These are phyloP conservation scores for Acanthosepion lycidas DNA, from an alignment of 2,888 invertebrate genomes.

Conservation along the genomic window DNA sequence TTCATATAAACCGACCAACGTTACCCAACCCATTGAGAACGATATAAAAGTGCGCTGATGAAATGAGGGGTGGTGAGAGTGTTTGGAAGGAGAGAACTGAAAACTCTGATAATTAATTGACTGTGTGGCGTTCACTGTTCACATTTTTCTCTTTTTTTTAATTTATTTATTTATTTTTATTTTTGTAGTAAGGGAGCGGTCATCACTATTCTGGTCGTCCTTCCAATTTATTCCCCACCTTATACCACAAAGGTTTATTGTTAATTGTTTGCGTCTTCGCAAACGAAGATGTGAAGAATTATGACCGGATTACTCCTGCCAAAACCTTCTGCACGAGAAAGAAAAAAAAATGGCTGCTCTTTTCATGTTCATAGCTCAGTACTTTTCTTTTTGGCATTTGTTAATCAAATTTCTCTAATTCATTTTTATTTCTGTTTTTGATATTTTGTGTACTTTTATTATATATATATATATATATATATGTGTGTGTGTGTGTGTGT, in stretches of 20 bases:
- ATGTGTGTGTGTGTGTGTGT: too few relatives aligned
- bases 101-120: neutral
- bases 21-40: neutral
- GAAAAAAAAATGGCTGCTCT: neutral
- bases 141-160: neutral
- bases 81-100: neutral
- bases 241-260: neutral
- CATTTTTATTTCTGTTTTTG: too few relatives aligned
- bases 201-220: neutral
- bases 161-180: neutral
- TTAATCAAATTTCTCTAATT: too few relatives aligned
- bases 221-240: neutral
- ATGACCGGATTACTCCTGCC: slow-evolving; percentile 3
- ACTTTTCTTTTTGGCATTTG: neutral
- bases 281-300: neutral
- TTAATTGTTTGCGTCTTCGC: slow-evolving; percentile 15
- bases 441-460: too few relatives aligned
- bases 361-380: neutral
- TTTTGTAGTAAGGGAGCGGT: neutral
- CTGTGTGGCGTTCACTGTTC: neutral
- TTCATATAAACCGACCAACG: neutral
- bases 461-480: too few relatives aligned
- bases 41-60: neutral
- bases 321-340: neutral
- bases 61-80: neutral